phyloP scores from a whole-genome alignment of 2,113 vertebrate genomes.

The Zootoca vivipara region DNA sequence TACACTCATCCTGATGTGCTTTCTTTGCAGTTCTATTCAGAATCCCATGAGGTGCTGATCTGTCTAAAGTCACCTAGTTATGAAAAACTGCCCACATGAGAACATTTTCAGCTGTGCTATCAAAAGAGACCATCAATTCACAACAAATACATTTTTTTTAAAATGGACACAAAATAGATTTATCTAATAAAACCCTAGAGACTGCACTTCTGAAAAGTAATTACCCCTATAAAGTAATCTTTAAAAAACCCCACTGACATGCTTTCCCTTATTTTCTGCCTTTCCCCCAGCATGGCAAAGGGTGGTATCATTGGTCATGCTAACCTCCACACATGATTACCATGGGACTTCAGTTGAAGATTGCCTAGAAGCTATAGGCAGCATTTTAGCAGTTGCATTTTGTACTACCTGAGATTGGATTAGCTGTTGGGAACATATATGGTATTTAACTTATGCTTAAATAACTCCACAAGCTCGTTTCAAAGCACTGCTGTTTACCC shows the following conservation, averaged over 20 bases:
- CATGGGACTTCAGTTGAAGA: not conserved
- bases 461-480: not conserved
- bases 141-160: not conserved
- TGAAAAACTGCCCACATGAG: not conserved
- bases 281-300: not conserved
- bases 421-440: not conserved
- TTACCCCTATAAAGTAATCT: not conserved
- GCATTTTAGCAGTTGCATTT: not conserved
- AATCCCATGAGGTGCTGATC: not conserved
- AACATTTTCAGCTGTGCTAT: not conserved
- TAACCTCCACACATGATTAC: not conserved
- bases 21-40: not conserved
- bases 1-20: not conserved
- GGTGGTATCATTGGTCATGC: not conserved
- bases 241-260: not conserved
- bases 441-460: not conserved
- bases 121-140: not conserved
- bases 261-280: not conserved
- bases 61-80: not conserved
- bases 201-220: not conserved
- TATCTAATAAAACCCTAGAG: not conserved
- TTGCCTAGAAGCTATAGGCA: not conserved
- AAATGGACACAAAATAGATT: not conserved
- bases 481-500: not conserved
- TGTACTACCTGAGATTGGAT: not conserved